A percentile compares a stretch with the other conserved stretches of the same genome.
These are phyloP conservation scores for Pheosia gnoma DNA, from an alignment of 2,888 invertebrate species.

Conservation along the genomic window DNA sequence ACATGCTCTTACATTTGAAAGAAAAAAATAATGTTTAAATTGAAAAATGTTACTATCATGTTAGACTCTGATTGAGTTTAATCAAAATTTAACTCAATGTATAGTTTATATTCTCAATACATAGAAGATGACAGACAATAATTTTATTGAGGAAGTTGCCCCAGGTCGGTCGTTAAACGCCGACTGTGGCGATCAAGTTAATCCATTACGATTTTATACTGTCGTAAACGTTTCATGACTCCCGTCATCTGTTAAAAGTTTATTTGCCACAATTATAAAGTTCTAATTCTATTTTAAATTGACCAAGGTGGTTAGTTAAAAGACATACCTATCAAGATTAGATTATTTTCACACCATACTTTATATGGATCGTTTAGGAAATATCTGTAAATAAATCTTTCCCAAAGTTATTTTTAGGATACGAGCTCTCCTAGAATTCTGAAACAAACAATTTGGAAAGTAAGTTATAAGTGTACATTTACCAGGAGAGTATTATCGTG, in stretches of 20 bases:
- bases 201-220: slow-evolving; percentile 80
- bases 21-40: too few relatives aligned
- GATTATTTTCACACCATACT: not conserved
- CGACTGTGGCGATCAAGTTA: slow-evolving; percentile 73
- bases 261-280: slow-evolving; percentile 59
- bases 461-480: slow-evolving; percentile 47
- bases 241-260: slow-evolving; percentile 66
- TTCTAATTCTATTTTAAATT: slow-evolving; percentile 47
- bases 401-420: not conserved
- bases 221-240: slow-evolving; percentile 79
- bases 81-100: slow-evolving; percentile 13
- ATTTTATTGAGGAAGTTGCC: slow-evolving; percentile 81
- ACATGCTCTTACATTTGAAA: too few relatives aligned
- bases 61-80: too few relatives aligned
- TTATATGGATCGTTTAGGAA: too few relatives aligned
- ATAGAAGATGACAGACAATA: slow-evolving; percentile 60
- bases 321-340: slow-evolving; percentile 6
- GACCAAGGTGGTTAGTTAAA: slow-evolving; percentile 25
- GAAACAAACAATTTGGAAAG: slow-evolving; percentile 16
- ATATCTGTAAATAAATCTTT: not conserved
- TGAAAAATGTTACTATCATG: too few relatives aligned
- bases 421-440: slow-evolving; percentile 9
- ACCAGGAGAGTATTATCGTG: slow-evolving; percentile 61
- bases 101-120: slow-evolving; percentile 39
- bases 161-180: slow-evolving; percentile 72